Evolutionary conservation across 1,140 invertebrate species (phyloP).

Genomic region (Aphaenogaster floridana): DNA sequence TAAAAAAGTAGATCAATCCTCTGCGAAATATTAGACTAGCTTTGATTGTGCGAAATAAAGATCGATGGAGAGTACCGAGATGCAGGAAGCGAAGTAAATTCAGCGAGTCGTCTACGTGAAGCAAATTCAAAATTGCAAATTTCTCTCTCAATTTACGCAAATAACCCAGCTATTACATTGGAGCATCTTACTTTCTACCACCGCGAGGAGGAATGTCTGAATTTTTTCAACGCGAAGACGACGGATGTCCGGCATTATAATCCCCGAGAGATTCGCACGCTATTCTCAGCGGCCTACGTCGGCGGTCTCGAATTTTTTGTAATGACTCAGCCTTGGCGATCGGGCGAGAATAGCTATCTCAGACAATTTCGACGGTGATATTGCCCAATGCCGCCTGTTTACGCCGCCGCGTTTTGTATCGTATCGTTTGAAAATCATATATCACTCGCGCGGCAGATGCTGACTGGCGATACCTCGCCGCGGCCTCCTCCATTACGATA

Average conservation of each 20-base stretch:
- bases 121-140: background rate
- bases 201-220: background rate
- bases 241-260: background rate
- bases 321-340: background rate
- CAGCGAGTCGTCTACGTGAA: background rate
- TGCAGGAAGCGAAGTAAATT: background rate
- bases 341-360: background rate
- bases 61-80: conserved; percentile 8
- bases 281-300: background rate
- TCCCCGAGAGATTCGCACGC: background rate
- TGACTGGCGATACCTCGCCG: conserved; percentile 47
- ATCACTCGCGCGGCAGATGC: conserved; percentile 50
- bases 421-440: conserved; percentile 57
- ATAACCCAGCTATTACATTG: background rate
- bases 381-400: conserved; percentile 17
- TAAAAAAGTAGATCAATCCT: background rate
- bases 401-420: background rate
- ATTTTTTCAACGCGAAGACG: background rate
- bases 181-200: background rate
- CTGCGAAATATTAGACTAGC: background rate
- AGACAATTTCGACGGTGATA: conserved; percentile 21
- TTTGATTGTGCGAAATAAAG: conserved; percentile 17
- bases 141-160: background rate
- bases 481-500: conserved; percentile 60
- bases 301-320: background rate